Percentiles rank a stretch among this genome's conserved stretches.
phyloP scores from a whole-genome alignment of 1,140 invertebrate species.

The Eulimnadia texana region DNA sequence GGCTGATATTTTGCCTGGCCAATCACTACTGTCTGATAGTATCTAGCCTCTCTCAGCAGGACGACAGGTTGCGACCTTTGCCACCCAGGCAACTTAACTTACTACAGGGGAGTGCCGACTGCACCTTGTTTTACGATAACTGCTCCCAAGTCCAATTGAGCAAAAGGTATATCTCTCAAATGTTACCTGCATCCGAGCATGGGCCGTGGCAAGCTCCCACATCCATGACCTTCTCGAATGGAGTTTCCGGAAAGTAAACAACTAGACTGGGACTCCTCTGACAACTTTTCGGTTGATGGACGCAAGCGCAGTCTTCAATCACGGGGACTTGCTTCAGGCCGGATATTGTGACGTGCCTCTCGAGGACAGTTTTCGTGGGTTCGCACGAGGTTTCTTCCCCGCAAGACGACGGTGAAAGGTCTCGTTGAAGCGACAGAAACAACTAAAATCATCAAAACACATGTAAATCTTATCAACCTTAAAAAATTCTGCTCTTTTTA shows the following conservation, averaged over 20 bases:
- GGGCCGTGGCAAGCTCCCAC: slow-evolving; percentile 33
- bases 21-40: not conserved
- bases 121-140: not conserved
- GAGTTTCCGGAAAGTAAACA: slow-evolving; percentile 32
- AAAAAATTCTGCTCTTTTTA: not conserved
- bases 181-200: slow-evolving; percentile 22
- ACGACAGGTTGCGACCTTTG: not conserved
- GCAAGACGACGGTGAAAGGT: slow-evolving; percentile 25
- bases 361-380: slow-evolving; percentile 27
- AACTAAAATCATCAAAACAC: slow-evolving; percentile 7
- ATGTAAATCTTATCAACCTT: not conserved
- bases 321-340: slow-evolving; percentile 31
- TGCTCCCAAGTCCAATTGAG: not conserved
- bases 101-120: not conserved
- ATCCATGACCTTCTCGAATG: slow-evolving; percentile 33
- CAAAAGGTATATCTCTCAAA: not conserved
- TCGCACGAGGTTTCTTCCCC: slow-evolving; percentile 28
- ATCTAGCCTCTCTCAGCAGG: slow-evolving; percentile 1
- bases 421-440: slow-evolving; percentile 13
- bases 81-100: not conserved
- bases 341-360: slow-evolving; percentile 33
- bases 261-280: slow-evolving; percentile 29
- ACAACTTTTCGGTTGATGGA: slow-evolving; percentile 24
- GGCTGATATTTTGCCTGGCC: not conserved
- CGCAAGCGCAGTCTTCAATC: slow-evolving; percentile 34